A percentile compares a stretch with the other conserved stretches of the same genome.
These are phyloP conservation scores for Pardosa pseudoannulata DNA, from an alignment of 2,888 invertebrate species.

Conservation along the genomic window DNA sequence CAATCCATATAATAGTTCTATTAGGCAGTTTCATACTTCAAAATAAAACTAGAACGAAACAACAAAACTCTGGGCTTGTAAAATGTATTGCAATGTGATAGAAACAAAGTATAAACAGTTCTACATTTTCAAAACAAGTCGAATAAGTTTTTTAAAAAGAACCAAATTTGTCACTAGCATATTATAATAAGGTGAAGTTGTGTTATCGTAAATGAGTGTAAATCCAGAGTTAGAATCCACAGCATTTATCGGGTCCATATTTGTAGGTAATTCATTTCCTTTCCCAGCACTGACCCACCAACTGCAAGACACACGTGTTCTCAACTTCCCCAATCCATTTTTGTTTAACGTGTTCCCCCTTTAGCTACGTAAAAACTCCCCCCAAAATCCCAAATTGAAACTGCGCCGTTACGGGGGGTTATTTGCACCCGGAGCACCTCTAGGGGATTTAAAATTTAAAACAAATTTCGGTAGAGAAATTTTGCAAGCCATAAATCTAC, in stretches of 20 bases:
- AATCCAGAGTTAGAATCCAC: not conserved
- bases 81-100: too few relatives aligned
- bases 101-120: too few relatives aligned
- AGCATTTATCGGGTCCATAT: not conserved
- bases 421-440: conserved; percentile 56
- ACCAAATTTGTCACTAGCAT: too few relatives aligned
- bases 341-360: conserved; percentile 41
- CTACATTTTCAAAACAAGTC: too few relatives aligned
- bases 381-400: conserved; percentile 53
- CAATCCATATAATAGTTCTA: too few relatives aligned
- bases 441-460: conserved; percentile 67
- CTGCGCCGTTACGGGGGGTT: conserved; percentile 35
- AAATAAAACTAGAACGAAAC: too few relatives aligned
- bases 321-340: conserved; percentile 41
- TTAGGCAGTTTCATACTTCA: too few relatives aligned
- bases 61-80: too few relatives aligned
- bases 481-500: conserved; percentile 67
- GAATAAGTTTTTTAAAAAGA: too few relatives aligned
- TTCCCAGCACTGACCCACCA: conserved; percentile 30
- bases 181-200: too few relatives aligned
- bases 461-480: conserved; percentile 70
- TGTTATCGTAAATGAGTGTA: not conserved
- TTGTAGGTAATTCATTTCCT: not conserved
- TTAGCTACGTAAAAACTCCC: conserved; percentile 33
- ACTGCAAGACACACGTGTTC: conserved; percentile 38